Base-by-base conservation (phyloP, 1,140 invertebrate genomes). In the Probaryconus sp. region DNA sequence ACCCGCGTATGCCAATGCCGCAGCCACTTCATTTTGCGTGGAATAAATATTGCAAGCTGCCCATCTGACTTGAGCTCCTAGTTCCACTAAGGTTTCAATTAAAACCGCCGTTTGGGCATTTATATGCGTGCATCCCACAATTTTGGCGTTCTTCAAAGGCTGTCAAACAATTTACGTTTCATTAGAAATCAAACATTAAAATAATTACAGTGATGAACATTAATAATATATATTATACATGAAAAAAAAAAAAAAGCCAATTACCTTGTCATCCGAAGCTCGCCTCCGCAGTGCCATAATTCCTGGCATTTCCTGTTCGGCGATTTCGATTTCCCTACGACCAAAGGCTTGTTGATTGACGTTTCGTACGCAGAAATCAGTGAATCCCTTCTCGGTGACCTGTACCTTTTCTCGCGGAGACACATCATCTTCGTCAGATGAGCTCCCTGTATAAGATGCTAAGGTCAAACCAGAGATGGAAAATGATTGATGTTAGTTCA, bases 251-350 rank as follows among this genome's bases (percentile, higher is more conserved):
- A 40, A 31, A 50, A 30, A n/a, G 1, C 30, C 2, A n/a, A 38
- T n/a, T 73, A 88, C 87, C 83, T 97, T 98, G 81, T 99, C 97
- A 47, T 96, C 95, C 31, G 93, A 91, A 0, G 97, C 97, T 45
- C 96, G 88, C 81, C 96, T 95, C 33, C 97, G 89, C 63, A 99
- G 85, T 0, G 97, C 96, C 91, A 99, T 96, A 45, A 99, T 96
- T 1, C 97, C 97, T 0, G 97, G 96, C 97, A 99, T 99, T 89
- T 99, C 97, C 89, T 98, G 97, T 82, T 99, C 97, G n/a, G 97
- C 97, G 73, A 99, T 98, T 88, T 99, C 97, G 78, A 99, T 99
- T 89, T 99, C 98, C 43, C 97, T 84, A 16, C 97, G 89, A 0
- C 98, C 98, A 85, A 97, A 98, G 0, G 95, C 95, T 81, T 96